Conservation (phyloP, 2,888 invertebrate species). For the Candidula unifasciata region DNA sequence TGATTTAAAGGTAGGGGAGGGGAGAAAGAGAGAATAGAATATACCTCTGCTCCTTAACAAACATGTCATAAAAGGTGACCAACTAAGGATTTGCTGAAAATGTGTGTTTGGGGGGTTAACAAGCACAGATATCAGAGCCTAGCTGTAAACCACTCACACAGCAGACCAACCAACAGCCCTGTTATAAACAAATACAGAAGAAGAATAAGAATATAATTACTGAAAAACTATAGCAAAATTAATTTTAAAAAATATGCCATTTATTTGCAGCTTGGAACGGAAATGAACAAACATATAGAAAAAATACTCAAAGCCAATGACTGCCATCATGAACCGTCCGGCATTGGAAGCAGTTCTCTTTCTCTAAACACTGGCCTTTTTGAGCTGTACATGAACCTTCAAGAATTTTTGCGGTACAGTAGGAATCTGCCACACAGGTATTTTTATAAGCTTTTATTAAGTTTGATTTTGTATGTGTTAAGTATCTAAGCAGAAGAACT, state of each 20-base stretch:
- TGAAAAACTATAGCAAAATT: not conserved
- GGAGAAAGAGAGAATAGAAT: no score
- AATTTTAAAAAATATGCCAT: no score
- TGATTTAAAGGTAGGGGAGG: no score
- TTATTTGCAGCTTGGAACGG: slow-evolving; percentile 72
- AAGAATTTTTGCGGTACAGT: slow-evolving; percentile 84
- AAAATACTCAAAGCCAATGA: slow-evolving; percentile 57
- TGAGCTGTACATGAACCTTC: slow-evolving; percentile 92
- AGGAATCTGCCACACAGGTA: slow-evolving; percentile 63
- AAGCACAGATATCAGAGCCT: no score
- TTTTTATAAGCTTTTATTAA: not conserved
- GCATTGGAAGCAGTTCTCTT: slow-evolving; percentile 50
- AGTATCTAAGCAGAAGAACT: no score
- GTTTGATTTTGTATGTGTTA: not conserved
- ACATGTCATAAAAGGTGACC: no score
- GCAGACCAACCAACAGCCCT: no score
- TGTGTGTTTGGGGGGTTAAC: no score
- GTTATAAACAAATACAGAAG: no score
- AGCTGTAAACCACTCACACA: no score
- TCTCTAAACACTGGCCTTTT: slow-evolving; percentile 86
- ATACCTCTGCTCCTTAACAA: no score
- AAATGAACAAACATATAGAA: slow-evolving; percentile 71
- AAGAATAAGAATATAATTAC: not conserved
- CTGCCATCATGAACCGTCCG: slow-evolving; percentile 53
- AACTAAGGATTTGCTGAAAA: no score